Evolutionary conservation across 2,113 vertebrate species (phyloP).

Genomic region (Proterorhinus semilunaris): DNA sequence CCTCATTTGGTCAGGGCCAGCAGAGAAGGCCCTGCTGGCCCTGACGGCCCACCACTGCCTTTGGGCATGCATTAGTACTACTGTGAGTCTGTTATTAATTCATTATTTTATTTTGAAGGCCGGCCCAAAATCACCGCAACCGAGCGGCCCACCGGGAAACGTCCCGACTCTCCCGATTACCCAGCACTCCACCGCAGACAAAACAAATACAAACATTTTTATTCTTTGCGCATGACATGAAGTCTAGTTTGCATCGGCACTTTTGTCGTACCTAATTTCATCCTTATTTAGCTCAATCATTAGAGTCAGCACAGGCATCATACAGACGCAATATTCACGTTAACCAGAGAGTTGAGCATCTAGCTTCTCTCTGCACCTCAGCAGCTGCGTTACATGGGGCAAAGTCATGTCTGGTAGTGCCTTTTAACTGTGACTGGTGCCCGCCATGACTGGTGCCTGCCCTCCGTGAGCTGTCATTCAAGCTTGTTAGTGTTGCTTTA

Average conservation of each 20-base stretch:
- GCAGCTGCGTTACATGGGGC: neutral
- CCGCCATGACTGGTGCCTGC: conserved; percentile 11
- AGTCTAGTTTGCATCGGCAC: neutral
- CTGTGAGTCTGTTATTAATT: too few species aligned
- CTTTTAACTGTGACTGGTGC: neutral
- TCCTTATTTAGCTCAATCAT: neutral
- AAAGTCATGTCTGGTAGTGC: neutral
- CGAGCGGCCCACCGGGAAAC: too few species aligned
- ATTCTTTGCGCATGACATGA: neutral
- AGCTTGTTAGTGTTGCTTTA: conserved; percentile 14
- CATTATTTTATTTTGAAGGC: too few species aligned
- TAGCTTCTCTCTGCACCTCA: neutral
- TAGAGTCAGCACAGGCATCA: neutral
- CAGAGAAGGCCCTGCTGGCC: too few species aligned
- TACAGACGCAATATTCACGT: neutral
- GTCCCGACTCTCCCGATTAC: too few species aligned
- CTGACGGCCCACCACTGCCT: too few species aligned
- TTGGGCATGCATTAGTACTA: too few species aligned
- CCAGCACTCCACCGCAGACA: too few species aligned
- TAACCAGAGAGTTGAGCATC: neutral
- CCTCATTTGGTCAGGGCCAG: too few species aligned
- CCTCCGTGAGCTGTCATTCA: conserved; percentile 31
- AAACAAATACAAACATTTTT: too few species aligned
- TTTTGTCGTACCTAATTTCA: neutral
- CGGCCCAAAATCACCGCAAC: too few species aligned